A percentile compares a stretch with the other conserved stretches of the same genome.
Conservation (phyloP, 2,113 vertebrate species). For the Tiliqua scincoides region DNA sequence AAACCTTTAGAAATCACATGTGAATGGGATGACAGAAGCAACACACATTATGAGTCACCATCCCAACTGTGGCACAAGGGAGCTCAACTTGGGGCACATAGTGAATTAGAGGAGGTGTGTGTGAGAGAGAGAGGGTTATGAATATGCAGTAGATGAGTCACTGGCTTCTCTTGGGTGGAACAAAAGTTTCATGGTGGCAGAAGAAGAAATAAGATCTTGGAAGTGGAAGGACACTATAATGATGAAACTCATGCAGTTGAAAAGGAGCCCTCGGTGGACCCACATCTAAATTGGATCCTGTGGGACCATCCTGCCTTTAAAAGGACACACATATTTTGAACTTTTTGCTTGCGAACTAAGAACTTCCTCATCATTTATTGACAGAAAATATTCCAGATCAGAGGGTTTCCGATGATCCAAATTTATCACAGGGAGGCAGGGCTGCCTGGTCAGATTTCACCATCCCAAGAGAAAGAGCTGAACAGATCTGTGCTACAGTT, state of each 20-base stretch:
- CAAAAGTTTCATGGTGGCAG: slow-evolving; percentile 7
- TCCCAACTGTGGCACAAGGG: not conserved
- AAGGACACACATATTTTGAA: slow-evolving; percentile 16
- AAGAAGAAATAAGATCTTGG: slow-evolving; percentile 22
- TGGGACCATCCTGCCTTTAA: not conserved
- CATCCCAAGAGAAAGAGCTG: slow-evolving; percentile 42
- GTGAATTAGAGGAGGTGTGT: not conserved
- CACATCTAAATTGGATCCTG: slow-evolving; percentile 29
- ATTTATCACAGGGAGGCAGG: slow-evolving; percentile 13
- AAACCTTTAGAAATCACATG: not conserved
- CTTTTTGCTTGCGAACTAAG: not conserved
- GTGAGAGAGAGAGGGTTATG: slow-evolving; percentile 14
- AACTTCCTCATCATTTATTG: slow-evolving; percentile 47
- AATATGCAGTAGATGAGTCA: not conserved
- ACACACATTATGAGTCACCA: not conserved
- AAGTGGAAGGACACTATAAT: slow-evolving; percentile 34
- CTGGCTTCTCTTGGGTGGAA: not conserved
- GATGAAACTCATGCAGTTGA: slow-evolving; percentile 37
- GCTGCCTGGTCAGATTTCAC: slow-evolving; percentile 24
- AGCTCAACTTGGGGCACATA: not conserved
- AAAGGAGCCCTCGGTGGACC: slow-evolving; percentile 34
- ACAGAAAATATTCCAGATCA: slow-evolving; percentile 33
- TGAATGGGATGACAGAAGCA: not conserved
- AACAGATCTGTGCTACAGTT: slow-evolving; percentile 39
- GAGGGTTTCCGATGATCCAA: slow-evolving; percentile 14